phyloP scores from a whole-genome alignment of 2,113 vertebrate genomes.

The Pantherophis guttatus region DNA sequence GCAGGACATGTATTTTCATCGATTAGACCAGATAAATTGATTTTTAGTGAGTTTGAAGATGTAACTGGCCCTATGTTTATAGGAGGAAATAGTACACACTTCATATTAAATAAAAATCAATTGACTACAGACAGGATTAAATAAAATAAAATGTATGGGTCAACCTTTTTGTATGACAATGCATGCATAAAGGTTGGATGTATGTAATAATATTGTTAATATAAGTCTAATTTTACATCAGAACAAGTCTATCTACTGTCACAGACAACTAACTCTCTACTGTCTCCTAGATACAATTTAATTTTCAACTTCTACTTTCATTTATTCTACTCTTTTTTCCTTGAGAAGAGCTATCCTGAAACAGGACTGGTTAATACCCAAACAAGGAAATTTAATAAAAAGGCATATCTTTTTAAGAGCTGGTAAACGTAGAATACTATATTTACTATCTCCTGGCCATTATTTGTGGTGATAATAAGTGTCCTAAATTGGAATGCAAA shows the following conservation, averaged over 20 bases:
- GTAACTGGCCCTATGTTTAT: constrained; percentile 51
- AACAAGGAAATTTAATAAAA: not conserved
- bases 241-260: not conserved
- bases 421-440: not conserved
- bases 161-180: constrained; percentile 17
- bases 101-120: constrained; percentile 45
- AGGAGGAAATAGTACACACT: constrained; percentile 43
- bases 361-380: not conserved
- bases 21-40: constrained; percentile 44
- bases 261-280: not conserved
- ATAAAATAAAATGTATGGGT: constrained; percentile 32
- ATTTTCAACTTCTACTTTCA: not conserved
- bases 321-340: not conserved
- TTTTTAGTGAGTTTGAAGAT: constrained; percentile 51
- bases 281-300: not conserved
- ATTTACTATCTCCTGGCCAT: not conserved
- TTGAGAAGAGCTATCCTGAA: not conserved
- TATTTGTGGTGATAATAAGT: not conserved
- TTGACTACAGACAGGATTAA: constrained; percentile 41
- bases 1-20: constrained; percentile 43
- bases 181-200: constrained; percentile 13
- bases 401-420: not conserved
- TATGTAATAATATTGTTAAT: constrained; percentile 9
- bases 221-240: not conserved
- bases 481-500: not conserved